Evolutionary conservation across 2,797 vertebrate genomes (phyloP).

Genomic region (Pseudochromis fuscus): DNA sequence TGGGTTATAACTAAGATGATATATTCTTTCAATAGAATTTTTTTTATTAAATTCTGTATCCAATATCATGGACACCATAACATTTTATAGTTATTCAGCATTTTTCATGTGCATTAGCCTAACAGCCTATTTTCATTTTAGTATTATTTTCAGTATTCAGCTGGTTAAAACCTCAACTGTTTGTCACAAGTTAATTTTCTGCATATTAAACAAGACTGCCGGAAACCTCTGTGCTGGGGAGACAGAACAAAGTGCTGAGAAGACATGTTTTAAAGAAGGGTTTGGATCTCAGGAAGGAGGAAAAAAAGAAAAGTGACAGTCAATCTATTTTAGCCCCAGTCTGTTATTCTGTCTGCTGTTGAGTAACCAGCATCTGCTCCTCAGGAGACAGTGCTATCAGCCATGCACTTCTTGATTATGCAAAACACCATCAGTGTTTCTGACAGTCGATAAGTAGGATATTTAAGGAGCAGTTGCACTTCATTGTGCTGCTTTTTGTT

Average conservation of each 20-base stretch:
- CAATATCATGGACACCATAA: neutral
- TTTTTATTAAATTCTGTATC: neutral
- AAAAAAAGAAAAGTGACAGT: slow-evolving; percentile 68
- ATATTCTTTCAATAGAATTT: neutral
- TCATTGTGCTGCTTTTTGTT: slow-evolving; percentile 18
- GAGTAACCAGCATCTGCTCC: slow-evolving; percentile 81
- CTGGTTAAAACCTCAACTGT: slow-evolving; percentile 65
- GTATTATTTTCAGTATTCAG: slow-evolving; percentile 32
- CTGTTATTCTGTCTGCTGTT: slow-evolving; percentile 83
- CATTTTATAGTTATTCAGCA: neutral
- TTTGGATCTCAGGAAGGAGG: slow-evolving; percentile 78
- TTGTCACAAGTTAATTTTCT: slow-evolving; percentile 75
- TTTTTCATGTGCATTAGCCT: neutral
- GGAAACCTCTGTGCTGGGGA: slow-evolving; percentile 78
- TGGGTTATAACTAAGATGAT: neutral
- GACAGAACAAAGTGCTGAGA: slow-evolving; percentile 81
- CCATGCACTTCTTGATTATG: slow-evolving; percentile 73
- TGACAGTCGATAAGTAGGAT: slow-evolving; percentile 61
- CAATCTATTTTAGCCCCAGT: slow-evolving; percentile 81
- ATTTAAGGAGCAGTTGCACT: slow-evolving; percentile 42
- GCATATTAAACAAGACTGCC: slow-evolving; percentile 79
- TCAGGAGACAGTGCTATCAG: slow-evolving; percentile 74
- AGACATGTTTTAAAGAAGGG: slow-evolving; percentile 76
- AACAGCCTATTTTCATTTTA: slow-evolving; percentile 12
- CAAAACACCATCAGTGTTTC: slow-evolving; percentile 77